Evolutionary conservation across 2,113 vertebrate genomes (phyloP).

Genomic region (Phaethon lepturus): DNA sequence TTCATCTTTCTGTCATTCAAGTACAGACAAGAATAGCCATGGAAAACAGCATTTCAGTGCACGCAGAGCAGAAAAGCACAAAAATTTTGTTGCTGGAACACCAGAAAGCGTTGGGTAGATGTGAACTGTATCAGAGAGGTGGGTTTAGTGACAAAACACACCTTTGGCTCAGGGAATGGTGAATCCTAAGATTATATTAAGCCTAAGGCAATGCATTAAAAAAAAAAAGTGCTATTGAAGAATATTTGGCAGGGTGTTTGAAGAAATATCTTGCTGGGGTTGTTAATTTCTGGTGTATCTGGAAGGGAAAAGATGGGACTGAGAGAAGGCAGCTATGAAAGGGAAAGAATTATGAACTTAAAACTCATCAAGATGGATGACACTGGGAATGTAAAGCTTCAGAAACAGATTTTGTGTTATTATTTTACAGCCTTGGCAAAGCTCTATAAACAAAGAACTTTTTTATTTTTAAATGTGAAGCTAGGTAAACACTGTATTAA

Average conservation of each 20-base stretch:
- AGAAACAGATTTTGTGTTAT: not conserved
- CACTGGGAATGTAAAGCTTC: not conserved
- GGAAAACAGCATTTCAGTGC: constrained; percentile 15
- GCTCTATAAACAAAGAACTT: not conserved
- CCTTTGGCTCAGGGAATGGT: not conserved
- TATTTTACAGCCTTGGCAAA: not conserved
- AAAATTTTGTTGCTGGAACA: not conserved
- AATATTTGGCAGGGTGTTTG: not conserved
- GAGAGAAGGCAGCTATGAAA: not conserved
- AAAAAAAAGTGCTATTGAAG: not conserved
- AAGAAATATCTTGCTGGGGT: not conserved
- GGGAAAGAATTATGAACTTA: not conserved
- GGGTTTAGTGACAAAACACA: constrained; percentile 18
- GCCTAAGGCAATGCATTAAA: not conserved
- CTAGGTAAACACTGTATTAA: not conserved
- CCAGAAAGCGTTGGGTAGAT: not conserved
- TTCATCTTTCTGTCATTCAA: not conserved
- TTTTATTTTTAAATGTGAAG: not conserved
- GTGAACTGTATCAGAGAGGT: not conserved
- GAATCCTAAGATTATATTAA: not conserved
- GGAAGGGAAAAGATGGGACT: not conserved
- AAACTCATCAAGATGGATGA: not conserved
- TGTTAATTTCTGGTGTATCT: constrained; percentile 1
- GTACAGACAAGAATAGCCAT: not conserved
- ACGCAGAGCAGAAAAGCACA: not conserved